These are phyloP conservation scores for Ibycter americanus DNA, from an alignment of 2,797 vertebrate genomes.

Conservation along the genomic window DNA sequence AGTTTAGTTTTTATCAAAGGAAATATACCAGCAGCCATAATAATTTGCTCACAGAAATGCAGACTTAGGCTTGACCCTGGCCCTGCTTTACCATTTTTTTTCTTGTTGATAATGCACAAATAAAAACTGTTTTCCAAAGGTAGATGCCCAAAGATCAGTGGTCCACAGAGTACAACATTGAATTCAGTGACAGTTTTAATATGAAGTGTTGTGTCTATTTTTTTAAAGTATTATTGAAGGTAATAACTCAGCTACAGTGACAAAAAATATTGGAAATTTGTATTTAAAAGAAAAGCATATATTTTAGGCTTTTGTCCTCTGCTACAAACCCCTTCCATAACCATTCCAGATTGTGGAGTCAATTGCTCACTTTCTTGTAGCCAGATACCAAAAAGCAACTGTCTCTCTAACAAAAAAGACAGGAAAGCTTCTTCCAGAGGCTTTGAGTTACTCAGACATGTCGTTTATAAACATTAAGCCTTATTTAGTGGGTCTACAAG, in stretches of 20 bases:
- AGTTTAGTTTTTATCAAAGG: neutral
- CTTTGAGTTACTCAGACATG: neutral
- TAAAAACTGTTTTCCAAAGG: neutral
- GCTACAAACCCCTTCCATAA: neutral
- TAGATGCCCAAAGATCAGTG: neutral
- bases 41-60: neutral
- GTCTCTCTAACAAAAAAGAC: neutral
- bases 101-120: rapidly evolving
- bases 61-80: neutral
- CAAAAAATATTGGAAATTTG: neutral
- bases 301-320: neutral
- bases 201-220: neutral
- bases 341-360: neutral
- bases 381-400: neutral
- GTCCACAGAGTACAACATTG: neutral
- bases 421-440: neutral
- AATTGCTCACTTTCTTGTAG: neutral
- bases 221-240: neutral
- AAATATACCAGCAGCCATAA: neutral
- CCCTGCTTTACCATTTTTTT: neutral
- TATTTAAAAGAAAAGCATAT: neutral
- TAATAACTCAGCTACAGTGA: neutral
- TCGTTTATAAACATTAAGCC: conserved; percentile 11
- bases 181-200: neutral
- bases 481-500: conserved; percentile 27